Evolutionary conservation across 1,140 invertebrate species (phyloP).

Genomic region (Paraescarpia echinospica): DNA sequence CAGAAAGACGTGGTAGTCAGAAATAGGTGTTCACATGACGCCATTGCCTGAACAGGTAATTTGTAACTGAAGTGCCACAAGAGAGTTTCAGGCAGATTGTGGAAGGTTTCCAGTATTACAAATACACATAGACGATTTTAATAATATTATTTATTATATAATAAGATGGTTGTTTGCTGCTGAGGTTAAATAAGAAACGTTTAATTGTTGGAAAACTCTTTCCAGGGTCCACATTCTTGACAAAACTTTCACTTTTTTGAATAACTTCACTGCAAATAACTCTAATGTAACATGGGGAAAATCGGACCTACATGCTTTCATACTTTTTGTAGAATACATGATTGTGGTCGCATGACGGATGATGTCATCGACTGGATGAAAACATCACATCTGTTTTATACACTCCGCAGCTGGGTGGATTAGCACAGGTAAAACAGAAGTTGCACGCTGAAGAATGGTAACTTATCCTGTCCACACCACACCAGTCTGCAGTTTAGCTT

Average conservation of each 20-base stretch:
- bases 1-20: not conserved
- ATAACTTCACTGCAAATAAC: not conserved
- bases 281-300: not conserved
- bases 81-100: not conserved
- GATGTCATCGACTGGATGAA: too few species aligned
- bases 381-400: not conserved
- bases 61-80: not conserved
- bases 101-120: not conserved
- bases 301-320: too few species aligned
- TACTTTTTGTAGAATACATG: not conserved
- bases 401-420: not conserved
- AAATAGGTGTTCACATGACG: not conserved
- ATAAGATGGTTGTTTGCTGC: not conserved
- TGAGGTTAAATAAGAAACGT: not conserved
- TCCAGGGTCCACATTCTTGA: too few species aligned
- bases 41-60: not conserved
- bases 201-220: too few species aligned
- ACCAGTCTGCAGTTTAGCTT: not conserved
- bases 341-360: not conserved
- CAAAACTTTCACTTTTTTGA: too few species aligned
- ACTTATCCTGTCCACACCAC: not conserved
- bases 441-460: not conserved
- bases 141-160: too few species aligned
- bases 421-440: not conserved
- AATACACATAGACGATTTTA: not conserved